These are phyloP conservation scores for Paramuricea clavata DNA, from an alignment of 92 coral and sea anemone species.

Conservation along the genomic window DNA sequence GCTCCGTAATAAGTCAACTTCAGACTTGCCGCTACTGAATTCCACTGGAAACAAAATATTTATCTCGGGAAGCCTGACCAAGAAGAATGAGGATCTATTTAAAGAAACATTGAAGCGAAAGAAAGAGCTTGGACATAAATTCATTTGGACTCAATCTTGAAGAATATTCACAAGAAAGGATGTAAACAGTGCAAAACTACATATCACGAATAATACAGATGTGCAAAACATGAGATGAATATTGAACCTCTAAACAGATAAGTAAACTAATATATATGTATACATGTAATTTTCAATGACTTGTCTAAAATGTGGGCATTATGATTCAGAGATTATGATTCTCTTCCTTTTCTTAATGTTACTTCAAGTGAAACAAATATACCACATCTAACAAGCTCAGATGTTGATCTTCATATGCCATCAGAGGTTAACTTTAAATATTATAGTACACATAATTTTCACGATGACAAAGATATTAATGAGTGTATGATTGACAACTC, in stretches of 20 bases:
- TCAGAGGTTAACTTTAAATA: slow-evolving; percentile 65
- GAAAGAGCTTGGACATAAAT: not conserved
- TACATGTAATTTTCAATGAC: not conserved
- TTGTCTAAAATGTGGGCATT: too few relatives aligned
- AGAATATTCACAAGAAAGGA: not conserved
- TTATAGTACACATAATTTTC: slow-evolving; percentile 69
- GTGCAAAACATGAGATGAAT: not conserved
- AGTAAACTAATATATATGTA: not conserved
- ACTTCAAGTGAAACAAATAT: slow-evolving; percentile 55
- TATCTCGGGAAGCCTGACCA: not conserved
- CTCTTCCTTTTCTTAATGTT: slow-evolving; percentile 63
- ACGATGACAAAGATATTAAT: too few relatives aligned
- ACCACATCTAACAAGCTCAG: slow-evolving; percentile 64
- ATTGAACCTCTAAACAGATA: not conserved
- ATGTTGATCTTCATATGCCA: slow-evolving; percentile 63
- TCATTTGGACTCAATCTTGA: not conserved
- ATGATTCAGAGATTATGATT: not conserved
- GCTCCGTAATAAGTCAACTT: not conserved
- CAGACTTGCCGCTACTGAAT: not conserved
- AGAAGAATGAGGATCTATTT: not conserved
- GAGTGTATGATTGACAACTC: not conserved
- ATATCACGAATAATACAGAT: not conserved
- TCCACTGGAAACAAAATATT: not conserved
- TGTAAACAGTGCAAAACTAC: not conserved
- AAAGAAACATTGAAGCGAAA: not conserved